phyloP scores from a whole-genome alignment of 2,888 invertebrate genomes.

The Hermodice carunculata region DNA sequence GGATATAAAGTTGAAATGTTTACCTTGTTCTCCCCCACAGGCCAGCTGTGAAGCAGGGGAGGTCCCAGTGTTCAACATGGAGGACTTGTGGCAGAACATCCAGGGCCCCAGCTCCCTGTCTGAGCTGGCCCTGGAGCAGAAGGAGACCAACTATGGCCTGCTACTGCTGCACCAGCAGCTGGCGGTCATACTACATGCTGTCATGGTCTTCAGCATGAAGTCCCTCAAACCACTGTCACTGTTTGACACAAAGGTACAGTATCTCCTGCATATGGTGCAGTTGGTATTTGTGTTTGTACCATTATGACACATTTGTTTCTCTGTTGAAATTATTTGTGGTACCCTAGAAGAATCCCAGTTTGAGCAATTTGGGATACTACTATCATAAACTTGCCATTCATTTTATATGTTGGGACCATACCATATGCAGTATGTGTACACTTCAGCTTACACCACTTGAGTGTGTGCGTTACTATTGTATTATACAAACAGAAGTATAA shows the following conservation, averaged over 20 bases:
- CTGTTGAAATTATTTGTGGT: neutral
- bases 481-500: no score
- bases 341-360: neutral
- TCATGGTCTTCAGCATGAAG: slow-evolving; percentile 82
- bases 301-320: neutral
- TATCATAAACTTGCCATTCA: no score
- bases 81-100: slow-evolving; percentile 65
- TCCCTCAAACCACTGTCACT: slow-evolving; percentile 79
- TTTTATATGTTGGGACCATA: no score
- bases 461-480: no score
- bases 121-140: slow-evolving; percentile 83
- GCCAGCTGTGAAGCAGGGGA: slow-evolving; percentile 68
- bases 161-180: slow-evolving; percentile 86
- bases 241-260: slow-evolving; percentile 81
- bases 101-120: slow-evolving; percentile 75
- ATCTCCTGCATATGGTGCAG: neutral
- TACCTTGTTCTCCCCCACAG: slow-evolving; percentile 38
- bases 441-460: no score
- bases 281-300: neutral
- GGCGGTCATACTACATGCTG: slow-evolving; percentile 81
- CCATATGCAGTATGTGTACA: no score
- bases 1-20: no score
- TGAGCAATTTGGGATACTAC: no score
- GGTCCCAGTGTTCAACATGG: slow-evolving; percentile 67
- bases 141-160: slow-evolving; percentile 81